A percentile compares a stretch with the other conserved stretches of the same genome.
phyloP scores from a whole-genome alignment of 92 coral and sea anemone genomes.

The Porites rus region DNA sequence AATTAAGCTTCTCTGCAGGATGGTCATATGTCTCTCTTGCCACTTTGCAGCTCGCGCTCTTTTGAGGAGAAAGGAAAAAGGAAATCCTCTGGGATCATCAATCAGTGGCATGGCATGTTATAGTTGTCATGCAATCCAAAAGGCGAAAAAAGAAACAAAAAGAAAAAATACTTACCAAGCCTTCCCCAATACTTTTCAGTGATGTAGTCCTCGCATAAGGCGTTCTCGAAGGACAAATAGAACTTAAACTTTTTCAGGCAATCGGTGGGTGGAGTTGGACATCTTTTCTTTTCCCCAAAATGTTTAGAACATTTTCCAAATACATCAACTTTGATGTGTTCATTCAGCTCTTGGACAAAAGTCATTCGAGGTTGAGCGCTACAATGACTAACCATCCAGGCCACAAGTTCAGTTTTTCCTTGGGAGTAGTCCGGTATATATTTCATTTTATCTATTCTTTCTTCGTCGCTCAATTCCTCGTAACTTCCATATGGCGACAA shows the following conservation, averaged over 20 bases:
- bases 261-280: neutral
- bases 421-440: neutral
- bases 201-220: conserved; percentile 55
- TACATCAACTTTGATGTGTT: conserved; percentile 18
- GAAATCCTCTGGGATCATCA: too few species aligned
- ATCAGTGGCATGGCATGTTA: too few species aligned
- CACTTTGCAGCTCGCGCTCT: too few species aligned
- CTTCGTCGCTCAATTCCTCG: neutral
- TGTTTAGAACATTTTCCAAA: neutral
- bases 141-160: neutral
- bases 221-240: conserved; percentile 60
- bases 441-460: too few species aligned
- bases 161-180: neutral
- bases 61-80: too few species aligned
- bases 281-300: neutral
- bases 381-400: neutral
- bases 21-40: too few species aligned
- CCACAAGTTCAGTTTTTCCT: neutral
- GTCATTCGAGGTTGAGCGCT: neutral
- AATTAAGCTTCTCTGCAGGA: too few species aligned
- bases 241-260: conserved; percentile 39
- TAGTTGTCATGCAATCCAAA: too few species aligned
- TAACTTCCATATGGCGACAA: neutral
- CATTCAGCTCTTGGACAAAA: neutral
- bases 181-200: conserved; percentile 71